Percentiles rank a stretch among this genome's conserved stretches.
Conservation (phyloP, 2,888 invertebrate genomes). For the Cephus nigrinus region DNA sequence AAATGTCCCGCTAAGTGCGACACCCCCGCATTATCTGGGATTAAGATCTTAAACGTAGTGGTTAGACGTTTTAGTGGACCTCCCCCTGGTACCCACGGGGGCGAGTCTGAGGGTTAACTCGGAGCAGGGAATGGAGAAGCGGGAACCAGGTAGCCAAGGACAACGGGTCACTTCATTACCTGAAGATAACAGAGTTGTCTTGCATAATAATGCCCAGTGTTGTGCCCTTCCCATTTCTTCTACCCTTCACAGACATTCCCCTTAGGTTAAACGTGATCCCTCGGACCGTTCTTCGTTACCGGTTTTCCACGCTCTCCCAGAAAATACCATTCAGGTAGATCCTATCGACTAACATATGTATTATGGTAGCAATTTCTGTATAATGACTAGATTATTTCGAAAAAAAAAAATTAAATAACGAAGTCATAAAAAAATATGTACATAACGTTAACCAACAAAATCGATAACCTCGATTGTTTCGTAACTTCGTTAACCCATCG, state of each 20-base stretch:
- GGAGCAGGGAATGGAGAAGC: conserved; percentile 24
- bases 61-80: conserved; percentile 36
- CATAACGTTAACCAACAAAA: neutral
- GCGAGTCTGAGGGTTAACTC: neutral
- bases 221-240: conserved; percentile 1
- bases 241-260: conserved; percentile 2
- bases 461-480: neutral
- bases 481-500: neutral
- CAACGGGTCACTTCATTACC: conserved; percentile 56
- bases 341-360: neutral
- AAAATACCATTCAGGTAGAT: neutral
- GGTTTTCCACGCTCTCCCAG: neutral
- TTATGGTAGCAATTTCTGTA: neutral
- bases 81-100: conserved; percentile 36
- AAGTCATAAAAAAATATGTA: neutral
- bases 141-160: conserved; percentile 54
- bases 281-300: neutral
- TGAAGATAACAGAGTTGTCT: conserved; percentile 55
- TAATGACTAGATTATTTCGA: neutral
- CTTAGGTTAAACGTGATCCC: neutral
- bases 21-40: conserved; percentile 55
- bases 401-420: neutral
- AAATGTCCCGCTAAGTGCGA: conserved; percentile 54
- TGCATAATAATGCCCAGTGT: conserved; percentile 46
- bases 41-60: conserved; percentile 47